Base-by-base conservation (phyloP, 2,888 invertebrate genomes). In the Chrysolina americana region DNA sequence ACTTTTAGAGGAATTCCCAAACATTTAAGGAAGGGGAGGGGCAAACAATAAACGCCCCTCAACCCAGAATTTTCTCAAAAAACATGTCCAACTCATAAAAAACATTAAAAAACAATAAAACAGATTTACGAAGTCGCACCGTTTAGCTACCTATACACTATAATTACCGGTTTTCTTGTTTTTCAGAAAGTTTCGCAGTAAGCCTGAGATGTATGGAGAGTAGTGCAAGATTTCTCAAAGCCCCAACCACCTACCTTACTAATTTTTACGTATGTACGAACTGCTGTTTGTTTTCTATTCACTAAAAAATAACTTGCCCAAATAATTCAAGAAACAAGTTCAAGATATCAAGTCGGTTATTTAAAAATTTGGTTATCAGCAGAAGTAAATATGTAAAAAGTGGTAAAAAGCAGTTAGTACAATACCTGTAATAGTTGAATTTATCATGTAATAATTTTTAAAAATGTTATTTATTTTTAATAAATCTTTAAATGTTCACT, bases 151-250 rank as follows among this genome's bases (percentile, higher is more conserved):
- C 36, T 36, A 8, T 8, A 8, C 8, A 36, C 36, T 36, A n/a
- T n/a, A 36, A 36, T 36, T 36, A 6, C 8, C 36, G 36, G 36
- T 6, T 62, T 62, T 44, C 36, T n/a, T 15, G 2, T 68, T 68
- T 68, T 68, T 56, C 41, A 68, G 68, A 28, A 41, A 53, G 68
- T 68, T 36, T 68, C 68, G 19, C 68, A 68, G 21, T 68, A 68
- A 19, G 2, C 28, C 48, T 15, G 23, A 28, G 28, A 59, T 59
- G 28, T 59, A 15, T n/a, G 36, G n/a, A 59, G 59, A 59, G 15
- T 23, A 59, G 28, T 59, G 59, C 59, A n/a, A 59, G 59, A 28
- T 15, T 59, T 59, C 53, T 21, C 19, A 17, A 59, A 36, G n/a
- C n/a, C 59, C 36, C n/a, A 23, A 59, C 28, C 5, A 59, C 13